These are phyloP conservation scores for Scomber scombrus DNA, from an alignment of 2,113 vertebrate species.

Conservation along the genomic window DNA sequence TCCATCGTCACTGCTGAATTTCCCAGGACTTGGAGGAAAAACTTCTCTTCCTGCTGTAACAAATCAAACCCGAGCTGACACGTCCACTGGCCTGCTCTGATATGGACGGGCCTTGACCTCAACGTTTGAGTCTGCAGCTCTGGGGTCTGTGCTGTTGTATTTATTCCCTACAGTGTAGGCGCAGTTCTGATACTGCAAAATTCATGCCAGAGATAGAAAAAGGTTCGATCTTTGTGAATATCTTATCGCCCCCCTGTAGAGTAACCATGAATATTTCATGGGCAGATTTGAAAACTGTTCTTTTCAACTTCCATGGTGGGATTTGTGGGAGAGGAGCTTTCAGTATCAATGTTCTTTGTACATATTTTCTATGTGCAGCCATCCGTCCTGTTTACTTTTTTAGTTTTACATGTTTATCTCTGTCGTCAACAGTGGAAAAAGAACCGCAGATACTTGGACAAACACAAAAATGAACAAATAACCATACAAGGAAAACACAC, in stretches of 20 bases:
- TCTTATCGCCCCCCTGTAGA: conserved; percentile 43
- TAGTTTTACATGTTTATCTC: conserved; percentile 69
- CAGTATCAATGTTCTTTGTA: conserved; percentile 27
- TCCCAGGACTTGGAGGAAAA: conserved; percentile 73
- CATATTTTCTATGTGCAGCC: conserved; percentile 25
- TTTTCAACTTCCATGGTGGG: conserved; percentile 32
- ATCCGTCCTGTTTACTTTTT: conserved; percentile 64
- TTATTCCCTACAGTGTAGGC: conserved; percentile 24
- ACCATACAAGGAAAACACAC: conserved; percentile 58
- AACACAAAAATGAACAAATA: conserved; percentile 68
- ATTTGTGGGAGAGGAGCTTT: conserved; percentile 34
- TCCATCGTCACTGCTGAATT: conserved; percentile 57
- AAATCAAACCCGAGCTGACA: conserved; percentile 64
- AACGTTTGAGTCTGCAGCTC: conserved; percentile 40
- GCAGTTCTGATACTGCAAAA: conserved; percentile 40
- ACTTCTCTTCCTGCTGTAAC: conserved; percentile 60
- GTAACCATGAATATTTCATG: conserved; percentile 55
- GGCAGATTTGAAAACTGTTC: conserved; percentile 27
- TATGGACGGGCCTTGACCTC: conserved; percentile 45
- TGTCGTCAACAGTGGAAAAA: conserved; percentile 75
- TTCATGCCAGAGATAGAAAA: conserved; percentile 40
- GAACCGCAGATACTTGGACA: conserved; percentile 50
- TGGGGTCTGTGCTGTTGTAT: conserved; percentile 22
- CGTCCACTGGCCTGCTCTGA: conserved; percentile 39
- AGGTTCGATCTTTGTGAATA: conserved; percentile 52